Evolutionary conservation across 2,888 invertebrate species (phyloP), one percentile per base, ranked within the genome.

Genomic region (Plemyria rubiginata): DNA sequence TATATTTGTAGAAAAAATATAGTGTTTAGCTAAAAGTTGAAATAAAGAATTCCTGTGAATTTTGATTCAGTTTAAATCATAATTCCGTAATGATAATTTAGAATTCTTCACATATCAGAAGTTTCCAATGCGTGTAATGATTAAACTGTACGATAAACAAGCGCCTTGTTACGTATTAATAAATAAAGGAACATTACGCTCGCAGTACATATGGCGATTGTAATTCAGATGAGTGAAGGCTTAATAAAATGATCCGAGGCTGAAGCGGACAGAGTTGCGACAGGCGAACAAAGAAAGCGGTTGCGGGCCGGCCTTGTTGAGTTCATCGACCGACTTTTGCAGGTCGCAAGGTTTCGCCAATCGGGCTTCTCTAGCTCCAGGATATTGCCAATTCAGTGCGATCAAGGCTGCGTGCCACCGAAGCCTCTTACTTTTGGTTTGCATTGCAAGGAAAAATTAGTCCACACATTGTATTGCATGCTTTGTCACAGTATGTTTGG

Each of bases 331-430:
- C 92, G 92, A 90, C 82, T 91, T 92, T 88, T 86, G 91, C 91
- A 82, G 89, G 90, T 90, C 90, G 88, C 92, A 92, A 92, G 92
- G 92, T 92, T 92, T 92, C 90, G 90, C 92, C 92, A 92, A 87
- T 86, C 91, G 87, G 87, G 88, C 90, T 90, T 89, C 90, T 88
- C 88, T 82, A 78, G 85, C 90, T 90, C 91, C 90, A 92, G 92
- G 92, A 92, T 92, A 92, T 92, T 92, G 91, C 90, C 90, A 92
- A 92, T 90, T 89, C 87, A 85, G 81, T 74, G 82, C 87, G 86
- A 88, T 90, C 92, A 92, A 92, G 92, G 91, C 89, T 90, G 84
- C 78, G 70, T 78, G 74, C 79, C 78, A 83, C 83, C 76, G 79
- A 76, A 79, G 80, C 88, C 90, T 89, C 85, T 90, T 90, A 91